These are phyloP conservation scores for Malurus leucopterus DNA, from an alignment of 2,797 vertebrate species.

Conservation along the genomic window DNA sequence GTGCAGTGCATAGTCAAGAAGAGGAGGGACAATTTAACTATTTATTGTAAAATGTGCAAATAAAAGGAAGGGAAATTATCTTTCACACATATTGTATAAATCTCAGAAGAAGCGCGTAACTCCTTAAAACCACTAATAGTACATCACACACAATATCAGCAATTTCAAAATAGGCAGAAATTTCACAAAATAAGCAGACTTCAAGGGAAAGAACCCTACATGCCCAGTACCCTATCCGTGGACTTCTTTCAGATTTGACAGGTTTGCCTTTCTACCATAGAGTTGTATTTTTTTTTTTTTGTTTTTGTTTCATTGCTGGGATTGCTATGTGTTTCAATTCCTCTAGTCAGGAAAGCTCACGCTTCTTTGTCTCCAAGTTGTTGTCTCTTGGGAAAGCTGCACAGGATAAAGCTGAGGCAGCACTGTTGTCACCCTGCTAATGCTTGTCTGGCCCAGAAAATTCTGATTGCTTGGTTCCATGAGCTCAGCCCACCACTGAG, in stretches of 20 bases:
- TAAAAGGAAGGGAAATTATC: neutral
- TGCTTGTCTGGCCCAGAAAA: neutral
- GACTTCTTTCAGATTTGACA: neutral
- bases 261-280: neutral
- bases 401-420: neutral
- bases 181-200: neutral
- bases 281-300: neutral
- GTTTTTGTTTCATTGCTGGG: too few species aligned
- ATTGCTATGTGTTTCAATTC: neutral
- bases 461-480: neutral
- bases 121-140: neutral
- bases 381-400: neutral
- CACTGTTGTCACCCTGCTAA: neutral
- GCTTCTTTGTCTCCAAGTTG: neutral
- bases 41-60: neutral
- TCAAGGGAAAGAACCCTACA: neutral
- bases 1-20: neutral
- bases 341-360: neutral
- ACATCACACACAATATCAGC: neutral
- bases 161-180: neutral
- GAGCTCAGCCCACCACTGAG: neutral
- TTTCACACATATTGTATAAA: neutral
- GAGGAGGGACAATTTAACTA: neutral
- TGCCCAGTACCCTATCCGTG: neutral
- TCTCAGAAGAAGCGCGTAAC: neutral